Conservation (phyloP, 1,140 invertebrate species). For the Pseudomyrmex sp. region DNA sequence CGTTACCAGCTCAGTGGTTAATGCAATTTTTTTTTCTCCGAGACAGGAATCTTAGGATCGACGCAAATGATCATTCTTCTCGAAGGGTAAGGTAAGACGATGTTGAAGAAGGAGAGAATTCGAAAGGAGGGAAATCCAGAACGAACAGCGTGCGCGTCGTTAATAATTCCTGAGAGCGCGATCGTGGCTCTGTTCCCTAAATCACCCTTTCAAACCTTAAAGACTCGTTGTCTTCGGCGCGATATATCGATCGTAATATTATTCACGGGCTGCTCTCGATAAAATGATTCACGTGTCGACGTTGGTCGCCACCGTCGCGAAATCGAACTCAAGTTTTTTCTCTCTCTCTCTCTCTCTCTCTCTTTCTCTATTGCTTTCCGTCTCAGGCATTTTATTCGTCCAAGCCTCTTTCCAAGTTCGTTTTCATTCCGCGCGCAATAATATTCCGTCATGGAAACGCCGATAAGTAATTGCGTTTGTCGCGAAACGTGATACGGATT, state of each 20-base stretch:
- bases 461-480: constrained; percentile 21
- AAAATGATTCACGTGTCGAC: constrained; percentile 44
- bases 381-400: constrained; percentile 24
- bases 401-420: background rate
- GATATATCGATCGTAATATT: constrained; percentile 51
- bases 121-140: constrained; percentile 13
- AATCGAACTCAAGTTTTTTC: background rate
- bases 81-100: background rate
- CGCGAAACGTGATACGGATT: constrained; percentile 37
- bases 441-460: constrained; percentile 17
- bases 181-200: constrained; percentile 37
- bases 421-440: constrained; percentile 9
- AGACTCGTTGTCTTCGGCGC: constrained; percentile 56
- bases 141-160: constrained; percentile 28
- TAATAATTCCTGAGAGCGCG: constrained; percentile 47
- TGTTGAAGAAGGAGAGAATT: constrained; percentile 22
- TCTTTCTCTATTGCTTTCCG: background rate
- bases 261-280: constrained; percentile 40
- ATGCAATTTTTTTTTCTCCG: constrained; percentile 53
- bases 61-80: constrained; percentile 45
- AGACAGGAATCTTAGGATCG: constrained; percentile 45
- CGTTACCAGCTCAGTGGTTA: constrained; percentile 44
- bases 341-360: background rate
- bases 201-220: constrained; percentile 55
- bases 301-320: background rate